Percentiles rank a stretch among this genome's conserved stretches.
These are phyloP conservation scores for Hephaestus fuliginosus DNA, from an alignment of 2,797 vertebrate species.

Conservation along the genomic window DNA sequence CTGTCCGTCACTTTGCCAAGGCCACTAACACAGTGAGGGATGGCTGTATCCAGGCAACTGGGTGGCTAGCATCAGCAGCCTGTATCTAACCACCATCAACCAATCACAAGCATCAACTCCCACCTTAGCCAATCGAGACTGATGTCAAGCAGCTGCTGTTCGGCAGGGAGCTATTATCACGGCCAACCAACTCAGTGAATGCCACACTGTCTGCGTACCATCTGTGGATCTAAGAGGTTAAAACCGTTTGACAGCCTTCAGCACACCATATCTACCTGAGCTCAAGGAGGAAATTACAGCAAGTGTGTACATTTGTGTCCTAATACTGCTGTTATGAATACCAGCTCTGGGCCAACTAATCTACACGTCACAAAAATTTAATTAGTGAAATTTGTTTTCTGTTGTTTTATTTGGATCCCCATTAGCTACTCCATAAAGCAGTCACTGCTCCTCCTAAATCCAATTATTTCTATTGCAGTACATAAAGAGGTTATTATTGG, in stretches of 20 bases:
- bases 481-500: not conserved
- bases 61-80: slow-evolving; percentile 60
- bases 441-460: slow-evolving; percentile 2
- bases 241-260: not conserved
- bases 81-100: slow-evolving; percentile 78
- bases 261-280: not conserved
- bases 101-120: slow-evolving; percentile 75
- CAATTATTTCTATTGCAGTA: slow-evolving; percentile 14
- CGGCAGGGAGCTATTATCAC: slow-evolving; percentile 46
- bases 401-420: slow-evolving; percentile 1
- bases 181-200: slow-evolving; percentile 33
- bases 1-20: slow-evolving; percentile 86
- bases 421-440: slow-evolving; percentile 7
- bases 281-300: not conserved
- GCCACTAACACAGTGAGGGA: slow-evolving; percentile 83
- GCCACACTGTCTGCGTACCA: slow-evolving; percentile 19
- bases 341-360: slow-evolving; percentile 6
- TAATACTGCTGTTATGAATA: not conserved
- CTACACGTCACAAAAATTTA: slow-evolving; percentile 7
- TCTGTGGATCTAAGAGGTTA: slow-evolving; percentile 30
- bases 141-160: slow-evolving; percentile 64
- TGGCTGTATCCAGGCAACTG: slow-evolving; percentile 88
- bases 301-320: not conserved
- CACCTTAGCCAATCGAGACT: slow-evolving; percentile 75
- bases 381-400: slow-evolving; percentile 9